Evolutionary conservation across 2,797 vertebrate genomes (phyloP), one percentile per base, ranked within the genome.

Genomic region (Chrosomus eos): DNA sequence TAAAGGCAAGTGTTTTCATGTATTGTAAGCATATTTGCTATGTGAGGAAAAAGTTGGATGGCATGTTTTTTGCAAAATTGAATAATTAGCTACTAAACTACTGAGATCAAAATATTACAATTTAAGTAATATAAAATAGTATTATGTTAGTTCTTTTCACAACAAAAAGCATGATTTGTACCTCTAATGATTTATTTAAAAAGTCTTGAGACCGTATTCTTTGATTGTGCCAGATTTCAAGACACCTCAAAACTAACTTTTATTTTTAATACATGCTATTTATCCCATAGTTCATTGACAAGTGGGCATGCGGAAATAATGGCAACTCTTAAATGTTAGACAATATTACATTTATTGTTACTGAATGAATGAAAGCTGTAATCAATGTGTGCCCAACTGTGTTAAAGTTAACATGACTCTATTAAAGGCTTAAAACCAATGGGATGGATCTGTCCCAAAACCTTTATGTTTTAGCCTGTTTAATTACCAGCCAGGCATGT

Each of bases 401-500:
- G 31, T 81, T 51, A 21, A 40, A 79, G 67, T 70, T 33, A 73
- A 64, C 31, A 71, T 78, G 36, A 8, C 21, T 38, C 9, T 76
- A 60, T 85, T 40, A 74, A 68, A 51, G 75, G 33, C 23, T 84
- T 55, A 78, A 48, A 5, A 84, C 68, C 85, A 81, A 80, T 81
- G 88, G 85, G 28, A 45, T 31, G 55, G 75, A 80, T 76, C 23
- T 26, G 51, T 36, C 26, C 36, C 31, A 80, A 23, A 80, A 85
- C 80, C 28, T 80, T 88, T 82, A 13, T 84, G 81, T 72, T 81
- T 6, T 21, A 26, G 76, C 19, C 76, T 82, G 68, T 76, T 85
- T 71, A 26, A 76, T 68, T 85, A 87, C 40, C 55, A 85, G 71
- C 84, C 82, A 64, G 81, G 85, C 58, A 48, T 62, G 78, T 68